Base-by-base conservation (phyloP, 2,113 vertebrate species). In the Nycticryphes semicollaris region DNA sequence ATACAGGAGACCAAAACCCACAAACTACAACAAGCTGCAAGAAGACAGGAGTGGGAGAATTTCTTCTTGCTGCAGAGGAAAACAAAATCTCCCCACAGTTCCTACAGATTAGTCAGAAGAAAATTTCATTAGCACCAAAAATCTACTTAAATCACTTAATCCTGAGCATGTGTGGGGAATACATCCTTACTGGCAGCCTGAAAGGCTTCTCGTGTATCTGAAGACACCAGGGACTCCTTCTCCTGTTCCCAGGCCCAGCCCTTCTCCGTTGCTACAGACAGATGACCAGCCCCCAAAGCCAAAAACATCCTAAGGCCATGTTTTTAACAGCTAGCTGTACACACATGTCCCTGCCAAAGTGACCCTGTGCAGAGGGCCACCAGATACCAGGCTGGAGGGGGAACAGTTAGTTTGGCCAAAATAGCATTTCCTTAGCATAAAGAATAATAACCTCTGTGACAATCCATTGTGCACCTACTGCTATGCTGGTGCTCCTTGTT, bases 401-500 rank as follows among this genome's bases (percentile, higher is more conserved):
- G 12, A 50, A 28, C 12, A 25, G 28, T 27, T 39, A 45, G 18
- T 27, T 31, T 25, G 28, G 12, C 43, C 10, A n/a, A 59, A 86
- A 56, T 43, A 7, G 0, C 5, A 9, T 47, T 50, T 20, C 31
- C 28, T 45, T 50, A 37, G 2, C 3, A 2, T 17, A 43, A 22
- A 59, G 31, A 66, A 6, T 11, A 59, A 28, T 11, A 59, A 39
- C 14, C 7, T 43, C 37, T 64, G 43, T 37, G 54, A 48, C 50
- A 66, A 22, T 57, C 33, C 39, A 1, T 47, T 18, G 30, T 33
- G 37, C 7, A 4, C 31, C 33, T 47, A 23, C 30, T 28, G 18
- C 30, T 59, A 5, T 7, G 21, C 63, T 64, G 57, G 25, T 60
- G 22, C 25, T 76, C 24, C 33, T 76, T 64, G 14, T 20, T 64